Conservation (phyloP, 1,140 invertebrate species). For the Uloborus diversus region DNA sequence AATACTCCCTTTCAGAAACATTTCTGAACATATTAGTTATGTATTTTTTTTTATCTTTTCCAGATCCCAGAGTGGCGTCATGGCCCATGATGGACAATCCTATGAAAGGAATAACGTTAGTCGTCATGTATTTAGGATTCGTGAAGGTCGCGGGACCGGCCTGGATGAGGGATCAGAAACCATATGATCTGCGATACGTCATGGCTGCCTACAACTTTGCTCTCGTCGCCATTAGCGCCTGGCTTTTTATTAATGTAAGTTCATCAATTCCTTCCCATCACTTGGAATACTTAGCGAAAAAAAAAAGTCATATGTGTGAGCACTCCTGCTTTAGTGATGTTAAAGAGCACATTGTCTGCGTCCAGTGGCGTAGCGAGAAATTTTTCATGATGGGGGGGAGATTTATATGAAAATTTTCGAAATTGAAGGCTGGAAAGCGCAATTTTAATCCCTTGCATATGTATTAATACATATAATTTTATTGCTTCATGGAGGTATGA, state of each 20-base stretch:
- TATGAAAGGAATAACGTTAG: conserved; percentile 76
- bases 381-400: no score
- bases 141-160: conserved; percentile 62
- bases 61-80: conserved; percentile 86
- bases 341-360: no score
- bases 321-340: no score
- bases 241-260: conserved; percentile 64
- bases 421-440: no score
- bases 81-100: conserved; percentile 69
- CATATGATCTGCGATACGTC: conserved; percentile 64
- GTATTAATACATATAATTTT: no score
- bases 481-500: no score
- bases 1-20: no score
- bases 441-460: no score
- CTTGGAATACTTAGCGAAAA: conserved; percentile 36
- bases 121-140: conserved; percentile 57
- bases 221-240: conserved; percentile 65
- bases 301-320: no score
- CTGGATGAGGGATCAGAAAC: conserved; percentile 66
- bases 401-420: no score
- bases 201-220: conserved; percentile 66
- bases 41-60: conserved; percentile 64
- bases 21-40: no score
- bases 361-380: no score
- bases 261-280: not conserved